phyloP scores from a whole-genome alignment of 2,888 invertebrate species.

The Pollenia angustigena region DNA sequence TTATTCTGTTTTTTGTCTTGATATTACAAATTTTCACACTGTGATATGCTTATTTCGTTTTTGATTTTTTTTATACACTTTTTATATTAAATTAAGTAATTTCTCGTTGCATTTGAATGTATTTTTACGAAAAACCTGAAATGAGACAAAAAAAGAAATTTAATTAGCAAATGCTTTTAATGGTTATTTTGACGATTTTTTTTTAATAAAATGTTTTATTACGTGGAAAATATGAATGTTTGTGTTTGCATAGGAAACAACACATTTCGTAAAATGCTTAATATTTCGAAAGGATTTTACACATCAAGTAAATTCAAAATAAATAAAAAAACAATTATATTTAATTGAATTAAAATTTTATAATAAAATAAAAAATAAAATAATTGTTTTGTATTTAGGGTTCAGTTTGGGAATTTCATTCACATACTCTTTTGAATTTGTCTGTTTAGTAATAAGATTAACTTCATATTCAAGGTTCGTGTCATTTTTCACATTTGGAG shows the following conservation, averaged over 20 bases:
- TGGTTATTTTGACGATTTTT: conserved; percentile 8
- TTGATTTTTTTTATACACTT: conserved; percentile 16
- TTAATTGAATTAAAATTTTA: not conserved
- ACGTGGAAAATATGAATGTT: not conserved
- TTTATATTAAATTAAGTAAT: conserved; percentile 36
- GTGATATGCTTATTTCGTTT: conserved; percentile 32
- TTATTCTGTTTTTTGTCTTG: conserved; percentile 2
- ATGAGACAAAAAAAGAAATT: conserved; percentile 30
- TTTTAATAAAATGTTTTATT: conserved; percentile 2
- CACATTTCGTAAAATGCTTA: not conserved
- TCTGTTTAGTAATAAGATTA: too few relatives aligned
- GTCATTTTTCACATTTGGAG: too few relatives aligned
- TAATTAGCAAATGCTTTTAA: conserved; percentile 42
- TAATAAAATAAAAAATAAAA: not conserved
- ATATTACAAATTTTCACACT: conserved; percentile 43
- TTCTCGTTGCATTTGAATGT: conserved; percentile 10
- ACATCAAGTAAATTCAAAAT: conserved; percentile 5
- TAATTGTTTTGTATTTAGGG: not conserved
- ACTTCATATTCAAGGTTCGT: too few relatives aligned
- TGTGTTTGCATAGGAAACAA: not conserved
- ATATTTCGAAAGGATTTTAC: not conserved
- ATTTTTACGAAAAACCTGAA: conserved; percentile 27
- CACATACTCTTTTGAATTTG: too few relatives aligned
- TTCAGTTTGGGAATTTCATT: too few relatives aligned
- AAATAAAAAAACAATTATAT: conserved; percentile 5